phyloP scores from a whole-genome alignment of 2,888 invertebrate genomes.

The Agonopterix heracliana region DNA sequence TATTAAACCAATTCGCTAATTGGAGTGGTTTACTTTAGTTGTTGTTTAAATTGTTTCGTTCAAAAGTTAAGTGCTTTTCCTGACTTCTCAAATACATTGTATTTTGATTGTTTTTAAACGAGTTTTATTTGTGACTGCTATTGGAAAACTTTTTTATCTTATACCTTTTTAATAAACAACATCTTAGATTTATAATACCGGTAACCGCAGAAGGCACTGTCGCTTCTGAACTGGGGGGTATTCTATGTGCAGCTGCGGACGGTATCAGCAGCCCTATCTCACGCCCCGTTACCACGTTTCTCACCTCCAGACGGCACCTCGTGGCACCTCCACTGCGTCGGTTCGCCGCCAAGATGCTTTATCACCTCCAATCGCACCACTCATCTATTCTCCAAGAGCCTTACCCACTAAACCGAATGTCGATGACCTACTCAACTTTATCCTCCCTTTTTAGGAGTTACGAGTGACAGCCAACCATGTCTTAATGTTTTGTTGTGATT shows the following conservation, averaged over 20 bases:
- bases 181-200: no score
- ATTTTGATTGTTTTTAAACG: no score
- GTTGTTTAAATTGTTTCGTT: slow-evolving; percentile 7
- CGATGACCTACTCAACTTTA: slow-evolving; percentile 45
- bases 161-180: no score
- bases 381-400: slow-evolving; percentile 48
- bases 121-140: neutral
- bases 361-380: slow-evolving; percentile 57
- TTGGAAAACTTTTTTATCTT: neutral
- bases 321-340: slow-evolving; percentile 44
- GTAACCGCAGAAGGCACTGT: neutral
- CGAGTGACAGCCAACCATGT: slow-evolving; percentile 33
- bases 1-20: slow-evolving; percentile 50
- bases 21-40: slow-evolving; percentile 24
- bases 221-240: slow-evolving; percentile 8
- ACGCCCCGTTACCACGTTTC: slow-evolving; percentile 68
- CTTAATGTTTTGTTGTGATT: slow-evolving; percentile 2
- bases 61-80: neutral
- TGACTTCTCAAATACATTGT: no score
- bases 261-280: slow-evolving; percentile 60
- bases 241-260: slow-evolving; percentile 23
- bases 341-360: slow-evolving; percentile 44
- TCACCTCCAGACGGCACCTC: slow-evolving; percentile 65
- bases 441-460: slow-evolving; percentile 39
- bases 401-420: slow-evolving; percentile 61